Evolutionary conservation across 2,113 vertebrate species (phyloP).

Genomic region (Himantopus leucocephalus): DNA sequence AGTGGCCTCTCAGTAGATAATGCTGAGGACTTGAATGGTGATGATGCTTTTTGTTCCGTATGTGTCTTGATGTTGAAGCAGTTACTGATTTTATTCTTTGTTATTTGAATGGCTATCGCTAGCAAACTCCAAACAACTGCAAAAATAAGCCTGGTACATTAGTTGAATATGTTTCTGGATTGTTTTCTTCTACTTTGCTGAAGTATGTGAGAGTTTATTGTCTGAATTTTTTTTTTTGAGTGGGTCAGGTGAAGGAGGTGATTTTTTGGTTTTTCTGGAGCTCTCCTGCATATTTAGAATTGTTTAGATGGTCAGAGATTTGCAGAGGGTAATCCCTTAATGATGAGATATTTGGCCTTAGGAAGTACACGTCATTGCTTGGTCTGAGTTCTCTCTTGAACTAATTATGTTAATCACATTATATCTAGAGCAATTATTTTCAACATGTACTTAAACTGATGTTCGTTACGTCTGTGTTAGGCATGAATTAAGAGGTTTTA

Average conservation of each 20-base stretch:
- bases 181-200: background rate
- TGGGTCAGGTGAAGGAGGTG: background rate
- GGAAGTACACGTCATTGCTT: background rate
- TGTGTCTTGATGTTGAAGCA: background rate
- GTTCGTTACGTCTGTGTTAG: background rate
- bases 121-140: background rate
- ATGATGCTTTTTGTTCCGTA: background rate
- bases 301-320: background rate
- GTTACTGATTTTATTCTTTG: background rate
- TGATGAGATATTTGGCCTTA: background rate
- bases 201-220: background rate
- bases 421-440: background rate
- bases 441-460: background rate
- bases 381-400: background rate
- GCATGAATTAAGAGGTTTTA: background rate
- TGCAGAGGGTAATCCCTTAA: background rate
- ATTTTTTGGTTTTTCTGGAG: background rate
- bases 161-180: background rate
- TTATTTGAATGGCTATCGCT: background rate
- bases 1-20: background rate
- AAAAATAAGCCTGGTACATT: background rate
- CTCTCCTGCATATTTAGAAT: background rate
- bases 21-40: background rate
- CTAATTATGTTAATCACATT: conserved; percentile 22
- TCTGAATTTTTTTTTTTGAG: background rate